A percentile compares a stretch with the other conserved stretches of the same genome.
Evolutionary conservation across 2,888 invertebrate genomes (phyloP).

Genomic region (Epinotia bilunana): DNA sequence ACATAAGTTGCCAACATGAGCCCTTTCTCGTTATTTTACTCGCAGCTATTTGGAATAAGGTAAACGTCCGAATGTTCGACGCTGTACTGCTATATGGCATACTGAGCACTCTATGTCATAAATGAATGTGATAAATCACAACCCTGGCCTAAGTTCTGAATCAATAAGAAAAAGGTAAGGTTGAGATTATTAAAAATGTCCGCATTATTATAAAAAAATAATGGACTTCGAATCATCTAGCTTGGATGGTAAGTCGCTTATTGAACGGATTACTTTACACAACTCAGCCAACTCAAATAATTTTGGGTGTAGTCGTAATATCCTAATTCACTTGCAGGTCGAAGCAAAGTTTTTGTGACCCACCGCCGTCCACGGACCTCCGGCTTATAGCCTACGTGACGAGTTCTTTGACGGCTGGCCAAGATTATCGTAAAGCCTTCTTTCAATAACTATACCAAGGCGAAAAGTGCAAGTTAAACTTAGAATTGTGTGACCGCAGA

Average conservation of each 20-base stretch:
- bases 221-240: too few relatives aligned
- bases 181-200: too few relatives aligned
- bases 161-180: neutral
- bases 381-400: conserved; percentile 76
- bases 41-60: too few relatives aligned
- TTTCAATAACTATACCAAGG: too few relatives aligned
- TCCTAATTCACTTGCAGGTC: conserved; percentile 71
- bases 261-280: neutral
- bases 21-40: too few relatives aligned
- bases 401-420: conserved; percentile 55
- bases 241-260: too few relatives aligned
- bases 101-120: too few relatives aligned
- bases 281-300: neutral
- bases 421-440: conserved; percentile 33
- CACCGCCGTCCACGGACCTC: conserved; percentile 64
- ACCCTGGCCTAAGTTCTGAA: conserved; percentile 1
- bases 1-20: too few relatives aligned
- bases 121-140: neutral
- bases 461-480: conserved; percentile 20
- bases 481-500: conserved; percentile 3
- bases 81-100: too few relatives aligned
- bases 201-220: too few relatives aligned
- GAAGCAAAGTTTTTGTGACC: conserved; percentile 69
- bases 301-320: conserved; percentile 52
- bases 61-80: too few relatives aligned